These are phyloP conservation scores for Lophius piscatorius DNA, from an alignment of 2,113 vertebrate species.

Conservation along the genomic window DNA sequence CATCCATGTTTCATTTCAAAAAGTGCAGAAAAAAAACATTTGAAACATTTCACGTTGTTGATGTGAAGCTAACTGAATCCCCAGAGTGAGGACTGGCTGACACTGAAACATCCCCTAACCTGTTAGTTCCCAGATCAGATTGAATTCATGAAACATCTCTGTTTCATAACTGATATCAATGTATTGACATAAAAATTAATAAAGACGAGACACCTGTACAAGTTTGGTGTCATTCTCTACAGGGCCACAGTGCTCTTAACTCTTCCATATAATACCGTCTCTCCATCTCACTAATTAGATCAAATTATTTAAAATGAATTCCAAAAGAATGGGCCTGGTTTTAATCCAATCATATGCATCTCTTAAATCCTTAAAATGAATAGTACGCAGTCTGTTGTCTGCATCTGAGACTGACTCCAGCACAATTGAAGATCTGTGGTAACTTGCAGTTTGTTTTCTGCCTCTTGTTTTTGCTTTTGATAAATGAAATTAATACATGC, in stretches of 20 bases:
- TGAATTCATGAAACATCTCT: not conserved
- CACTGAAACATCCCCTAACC: constrained; percentile 36
- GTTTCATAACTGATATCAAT: constrained; percentile 5
- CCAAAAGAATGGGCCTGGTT: constrained; percentile 45
- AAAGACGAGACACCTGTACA: too few species aligned
- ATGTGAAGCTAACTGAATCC: too few species aligned
- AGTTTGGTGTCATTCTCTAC: too few species aligned
- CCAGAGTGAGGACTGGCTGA: constrained; percentile 23
- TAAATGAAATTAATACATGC: constrained; percentile 82
- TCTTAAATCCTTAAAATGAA: constrained; percentile 53
- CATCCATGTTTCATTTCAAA: too few species aligned
- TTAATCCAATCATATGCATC: constrained; percentile 49
- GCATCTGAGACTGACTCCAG: constrained; percentile 60
- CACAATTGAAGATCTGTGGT: constrained; percentile 63
- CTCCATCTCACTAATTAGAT: constrained; percentile 52
- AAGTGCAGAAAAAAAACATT: too few species aligned
- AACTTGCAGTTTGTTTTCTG: constrained; percentile 76
- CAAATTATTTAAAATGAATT: constrained; percentile 47
- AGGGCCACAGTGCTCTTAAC: constrained; percentile 13
- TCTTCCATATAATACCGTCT: constrained; percentile 22
- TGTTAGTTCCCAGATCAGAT: not conserved
- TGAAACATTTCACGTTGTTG: too few species aligned
- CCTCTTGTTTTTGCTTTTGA: constrained; percentile 79
- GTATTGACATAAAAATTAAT: too few species aligned
- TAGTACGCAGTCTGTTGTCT: constrained; percentile 43